Percentiles rank a stretch among this genome's conserved stretches.
These are phyloP conservation scores for Arnoldichthys spilopterus DNA, from an alignment of 2,797 vertebrate species.

Conservation along the genomic window DNA sequence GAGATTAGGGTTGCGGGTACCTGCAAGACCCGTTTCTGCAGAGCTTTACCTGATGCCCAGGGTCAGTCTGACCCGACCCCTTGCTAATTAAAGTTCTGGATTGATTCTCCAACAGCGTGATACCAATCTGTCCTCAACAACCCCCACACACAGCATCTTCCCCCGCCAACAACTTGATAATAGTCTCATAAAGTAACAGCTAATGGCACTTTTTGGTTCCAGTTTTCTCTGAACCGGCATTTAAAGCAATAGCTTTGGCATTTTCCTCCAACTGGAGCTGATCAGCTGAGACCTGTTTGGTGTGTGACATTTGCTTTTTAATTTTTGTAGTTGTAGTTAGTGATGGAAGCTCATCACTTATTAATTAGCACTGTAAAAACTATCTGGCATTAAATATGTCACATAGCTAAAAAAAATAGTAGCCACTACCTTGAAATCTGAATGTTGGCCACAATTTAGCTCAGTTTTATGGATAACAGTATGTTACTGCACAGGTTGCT, in stretches of 20 bases:
- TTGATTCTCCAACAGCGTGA: conserved; percentile 81
- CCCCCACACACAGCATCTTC: conserved; percentile 71
- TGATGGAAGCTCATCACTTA: background rate
- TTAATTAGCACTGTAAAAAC: too few relatives aligned
- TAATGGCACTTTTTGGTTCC: conserved; percentile 61
- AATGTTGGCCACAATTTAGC: too few relatives aligned
- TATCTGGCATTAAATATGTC: too few relatives aligned
- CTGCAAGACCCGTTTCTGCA: conserved; percentile 78
- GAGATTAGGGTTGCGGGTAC: conserved; percentile 83
- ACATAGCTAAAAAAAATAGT: too few relatives aligned
- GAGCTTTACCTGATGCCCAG: conserved; percentile 75
- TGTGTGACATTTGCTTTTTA: background rate
- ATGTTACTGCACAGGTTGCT: too few relatives aligned
- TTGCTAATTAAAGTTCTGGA: conserved; percentile 85
- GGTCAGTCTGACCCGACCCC: conserved; percentile 70
- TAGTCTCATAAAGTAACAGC: conserved; percentile 75
- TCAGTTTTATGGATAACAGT: too few relatives aligned
- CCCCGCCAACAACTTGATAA: conserved; percentile 72
- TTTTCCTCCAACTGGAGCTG: background rate
- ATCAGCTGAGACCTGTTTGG: background rate
- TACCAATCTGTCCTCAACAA: conserved; percentile 84
- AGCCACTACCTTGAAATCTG: too few relatives aligned
- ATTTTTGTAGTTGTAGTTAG: background rate
- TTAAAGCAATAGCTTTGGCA: conserved; percentile 20
- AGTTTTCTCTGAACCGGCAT: conserved; percentile 34